Evolutionary conservation across 2,797 vertebrate genomes (phyloP).

Genomic region (Ptychobarbus kaznakovi): DNA sequence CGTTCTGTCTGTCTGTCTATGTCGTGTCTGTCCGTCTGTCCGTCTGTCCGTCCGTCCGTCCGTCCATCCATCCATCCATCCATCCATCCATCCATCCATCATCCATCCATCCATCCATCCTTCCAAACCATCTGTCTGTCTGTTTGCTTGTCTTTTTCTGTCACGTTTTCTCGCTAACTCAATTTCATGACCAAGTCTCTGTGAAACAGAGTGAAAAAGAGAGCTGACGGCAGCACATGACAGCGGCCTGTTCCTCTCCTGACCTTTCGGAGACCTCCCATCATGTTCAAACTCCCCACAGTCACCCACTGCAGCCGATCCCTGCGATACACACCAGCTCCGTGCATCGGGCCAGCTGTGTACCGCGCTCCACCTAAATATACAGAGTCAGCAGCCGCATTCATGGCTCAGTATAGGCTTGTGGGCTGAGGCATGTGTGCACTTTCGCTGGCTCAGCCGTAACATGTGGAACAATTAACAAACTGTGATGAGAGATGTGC

Average conservation of each 20-base stretch:
- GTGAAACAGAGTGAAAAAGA: neutral
- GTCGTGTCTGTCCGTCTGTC: neutral
- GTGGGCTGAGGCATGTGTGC: neutral
- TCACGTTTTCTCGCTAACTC: neutral
- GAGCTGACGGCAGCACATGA: conserved; percentile 13
- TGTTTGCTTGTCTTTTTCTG: neutral
- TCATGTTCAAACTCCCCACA: conserved; percentile 35
- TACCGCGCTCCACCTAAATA: conserved; percentile 16
- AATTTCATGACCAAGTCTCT: neutral
- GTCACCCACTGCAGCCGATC: neutral
- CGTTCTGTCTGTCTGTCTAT: neutral
- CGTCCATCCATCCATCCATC: neutral
- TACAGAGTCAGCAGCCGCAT: conserved; percentile 39
- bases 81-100: neutral
- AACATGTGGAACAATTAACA: conserved; percentile 49
- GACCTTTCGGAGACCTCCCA: conserved; percentile 24
- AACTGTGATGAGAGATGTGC: conserved; percentile 46
- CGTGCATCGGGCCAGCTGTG: neutral
- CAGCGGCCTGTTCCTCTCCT: neutral
- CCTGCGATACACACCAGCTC: neutral
- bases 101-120: neutral
- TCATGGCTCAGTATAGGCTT: conserved; percentile 10
- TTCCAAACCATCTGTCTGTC: neutral
- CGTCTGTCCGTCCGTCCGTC: neutral
- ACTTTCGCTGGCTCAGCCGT: conserved; percentile 40